A percentile compares a stretch with the other conserved stretches of the same genome.
These are phyloP conservation scores for Aphis gossypii DNA, from an alignment of 1,140 invertebrate genomes.

Conservation along the genomic window DNA sequence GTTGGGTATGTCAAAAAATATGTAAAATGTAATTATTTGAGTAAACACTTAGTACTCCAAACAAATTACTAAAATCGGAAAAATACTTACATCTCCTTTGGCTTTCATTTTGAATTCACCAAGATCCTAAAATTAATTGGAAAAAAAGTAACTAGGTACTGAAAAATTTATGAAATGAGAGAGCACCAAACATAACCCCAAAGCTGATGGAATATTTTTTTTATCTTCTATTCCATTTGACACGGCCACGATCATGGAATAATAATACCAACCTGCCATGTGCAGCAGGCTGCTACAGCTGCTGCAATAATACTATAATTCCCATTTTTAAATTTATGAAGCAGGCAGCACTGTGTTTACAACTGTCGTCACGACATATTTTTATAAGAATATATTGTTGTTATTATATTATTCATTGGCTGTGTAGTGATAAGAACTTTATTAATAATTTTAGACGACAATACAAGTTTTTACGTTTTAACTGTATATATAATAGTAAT, in stretches of 20 bases:
- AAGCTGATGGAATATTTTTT: not conserved
- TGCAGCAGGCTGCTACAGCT: not conserved
- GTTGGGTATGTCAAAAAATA: not conserved
- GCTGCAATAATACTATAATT: not conserved
- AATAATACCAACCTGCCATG: not conserved
- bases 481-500: not conserved
- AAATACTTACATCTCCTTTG: conserved; percentile 59
- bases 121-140: not conserved
- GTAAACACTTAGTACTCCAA: not conserved
- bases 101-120: conserved; percentile 46
- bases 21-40: not conserved
- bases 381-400: not conserved
- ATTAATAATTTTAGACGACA: not conserved
- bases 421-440: not conserved
- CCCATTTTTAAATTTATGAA: not conserved
- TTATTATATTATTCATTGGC: conserved; percentile 9
- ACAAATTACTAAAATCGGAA: not conserved
- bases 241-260: not conserved
- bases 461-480: not conserved
- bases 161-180: not conserved
- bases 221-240: not conserved
- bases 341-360: not conserved
- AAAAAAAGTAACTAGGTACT: not conserved
- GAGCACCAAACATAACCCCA: conserved; percentile 41
- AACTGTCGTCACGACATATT: no score